phyloP scores from a whole-genome alignment of 2,113 vertebrate species.

The Campylorhamphus procurvoides region DNA sequence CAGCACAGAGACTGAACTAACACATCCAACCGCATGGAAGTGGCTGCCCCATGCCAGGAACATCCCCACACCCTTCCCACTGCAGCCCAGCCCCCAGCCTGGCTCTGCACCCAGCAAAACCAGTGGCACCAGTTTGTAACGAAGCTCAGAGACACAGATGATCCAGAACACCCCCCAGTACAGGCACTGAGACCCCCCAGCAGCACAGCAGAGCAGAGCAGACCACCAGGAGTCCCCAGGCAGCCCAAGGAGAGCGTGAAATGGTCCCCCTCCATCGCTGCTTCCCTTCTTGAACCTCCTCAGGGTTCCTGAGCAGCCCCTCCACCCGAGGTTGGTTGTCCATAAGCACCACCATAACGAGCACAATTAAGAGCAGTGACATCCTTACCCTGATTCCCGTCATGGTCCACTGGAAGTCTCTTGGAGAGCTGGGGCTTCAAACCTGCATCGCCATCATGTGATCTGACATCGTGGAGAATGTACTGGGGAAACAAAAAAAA shows the following conservation, averaged over 20 bases:
- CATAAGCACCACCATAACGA: not conserved
- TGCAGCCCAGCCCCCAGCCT: rapidly evolving
- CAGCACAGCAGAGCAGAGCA: not conserved
- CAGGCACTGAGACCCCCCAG: rapidly evolving
- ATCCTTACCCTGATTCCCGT: slow-evolving; percentile 11
- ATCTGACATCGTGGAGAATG: slow-evolving; percentile 28
- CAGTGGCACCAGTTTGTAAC: not conserved
- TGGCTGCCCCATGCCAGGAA: not conserved
- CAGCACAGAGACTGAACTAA: rapidly evolving
- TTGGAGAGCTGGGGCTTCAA: not conserved
- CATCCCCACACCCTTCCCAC: not conserved
- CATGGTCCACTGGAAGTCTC: not conserved
- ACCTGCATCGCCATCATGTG: not conserved
- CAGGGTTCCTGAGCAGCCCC: not conserved
- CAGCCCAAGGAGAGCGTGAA: not conserved
- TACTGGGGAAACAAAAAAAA: slow-evolving; percentile 60
- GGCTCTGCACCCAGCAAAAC: not conserved
- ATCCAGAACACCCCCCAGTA: not conserved
- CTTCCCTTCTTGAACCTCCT: not conserved
- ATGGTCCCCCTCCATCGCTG: rapidly evolving
- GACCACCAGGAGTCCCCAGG: not conserved
- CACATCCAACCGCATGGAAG: rapidly evolving
- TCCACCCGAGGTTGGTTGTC: rapidly evolving
- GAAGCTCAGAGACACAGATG: not conserved
- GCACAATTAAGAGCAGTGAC: not conserved